Conservation (phyloP, 2,797 vertebrate genomes). For the Girardinus metallicus region DNA sequence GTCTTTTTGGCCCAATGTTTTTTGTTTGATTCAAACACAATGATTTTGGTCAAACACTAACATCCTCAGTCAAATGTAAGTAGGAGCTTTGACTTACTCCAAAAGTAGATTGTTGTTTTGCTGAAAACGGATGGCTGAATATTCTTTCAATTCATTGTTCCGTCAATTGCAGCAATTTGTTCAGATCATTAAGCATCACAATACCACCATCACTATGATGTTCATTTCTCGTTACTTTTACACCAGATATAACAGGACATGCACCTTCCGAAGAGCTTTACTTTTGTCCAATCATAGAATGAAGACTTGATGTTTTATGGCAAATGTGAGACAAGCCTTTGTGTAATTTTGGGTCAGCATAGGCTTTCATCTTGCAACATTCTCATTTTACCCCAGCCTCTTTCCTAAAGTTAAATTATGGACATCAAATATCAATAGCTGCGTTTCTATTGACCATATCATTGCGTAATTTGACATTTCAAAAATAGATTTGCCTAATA, state of each 20-base stretch:
- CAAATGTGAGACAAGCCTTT: not conserved
- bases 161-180: not conserved
- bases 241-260: not conserved
- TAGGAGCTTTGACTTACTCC: no score
- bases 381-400: not conserved
- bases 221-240: not conserved
- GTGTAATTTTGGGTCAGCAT: not conserved
- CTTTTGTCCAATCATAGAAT: not conserved
- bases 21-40: not conserved
- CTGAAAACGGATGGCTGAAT: not conserved
- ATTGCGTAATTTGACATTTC: no score
- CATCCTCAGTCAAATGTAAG: no score
- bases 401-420: not conserved
- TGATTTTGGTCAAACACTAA: no score
- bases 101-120: no score
- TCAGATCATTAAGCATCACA: not conserved
- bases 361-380: not conserved
- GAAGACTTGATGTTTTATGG: not conserved
- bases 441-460: no score
- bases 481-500: no score
- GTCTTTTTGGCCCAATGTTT: not conserved
- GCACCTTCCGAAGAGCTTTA: not conserved
- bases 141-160: not conserved
- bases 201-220: not conserved
- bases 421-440: no score